These are phyloP conservation scores for Tetranychus piercei DNA, from an alignment of 2,888 invertebrate species.

Conservation along the genomic window DNA sequence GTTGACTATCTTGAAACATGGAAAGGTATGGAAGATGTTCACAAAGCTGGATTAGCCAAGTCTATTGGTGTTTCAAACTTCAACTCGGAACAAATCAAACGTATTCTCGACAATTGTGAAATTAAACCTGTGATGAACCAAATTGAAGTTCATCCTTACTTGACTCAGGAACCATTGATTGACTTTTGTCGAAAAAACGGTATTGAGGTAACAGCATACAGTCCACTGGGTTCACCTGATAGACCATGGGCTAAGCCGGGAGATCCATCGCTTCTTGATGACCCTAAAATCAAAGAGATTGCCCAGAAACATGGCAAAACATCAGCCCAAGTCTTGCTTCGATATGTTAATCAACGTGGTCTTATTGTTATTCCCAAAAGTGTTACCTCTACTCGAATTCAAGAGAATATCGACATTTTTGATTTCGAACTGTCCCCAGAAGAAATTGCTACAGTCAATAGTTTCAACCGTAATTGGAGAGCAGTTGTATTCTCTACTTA, in stretches of 20 bases:
- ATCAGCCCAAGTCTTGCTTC: conserved; percentile 46
- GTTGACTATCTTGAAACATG: conserved; percentile 47
- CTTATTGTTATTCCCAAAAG: conserved; percentile 64
- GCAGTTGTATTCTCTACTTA: no score
- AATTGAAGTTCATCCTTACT: conserved; percentile 60
- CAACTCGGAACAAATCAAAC: conserved; percentile 50
- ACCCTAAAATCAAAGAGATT: conserved; percentile 43
- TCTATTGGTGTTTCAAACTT: conserved; percentile 68
- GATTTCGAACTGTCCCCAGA: conserved; percentile 52
- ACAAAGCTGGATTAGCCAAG: conserved; percentile 47
- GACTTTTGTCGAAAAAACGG: conserved; percentile 44
- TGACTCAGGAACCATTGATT: conserved; percentile 42
- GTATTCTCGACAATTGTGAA: conserved; percentile 42
- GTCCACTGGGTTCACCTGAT: conserved; percentile 56
- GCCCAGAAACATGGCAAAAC: conserved; percentile 48
- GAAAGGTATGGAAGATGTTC: conserved; percentile 49
- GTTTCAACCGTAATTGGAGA: no score
- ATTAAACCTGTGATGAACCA: conserved; percentile 34
- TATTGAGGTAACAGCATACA: conserved; percentile 54
- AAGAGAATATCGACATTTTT: conserved; percentile 49
- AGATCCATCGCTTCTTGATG: conserved; percentile 42
- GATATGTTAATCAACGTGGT: conserved; percentile 48
- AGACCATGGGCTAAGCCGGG: conserved; percentile 38
- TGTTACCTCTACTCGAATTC: conserved; percentile 50
- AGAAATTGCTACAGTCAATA: conserved; percentile 34